Evolutionary conservation across 2,797 vertebrate genomes (phyloP), one percentile per base, ranked within the genome.

Genomic region (Platyrinchus mystaceus): DNA sequence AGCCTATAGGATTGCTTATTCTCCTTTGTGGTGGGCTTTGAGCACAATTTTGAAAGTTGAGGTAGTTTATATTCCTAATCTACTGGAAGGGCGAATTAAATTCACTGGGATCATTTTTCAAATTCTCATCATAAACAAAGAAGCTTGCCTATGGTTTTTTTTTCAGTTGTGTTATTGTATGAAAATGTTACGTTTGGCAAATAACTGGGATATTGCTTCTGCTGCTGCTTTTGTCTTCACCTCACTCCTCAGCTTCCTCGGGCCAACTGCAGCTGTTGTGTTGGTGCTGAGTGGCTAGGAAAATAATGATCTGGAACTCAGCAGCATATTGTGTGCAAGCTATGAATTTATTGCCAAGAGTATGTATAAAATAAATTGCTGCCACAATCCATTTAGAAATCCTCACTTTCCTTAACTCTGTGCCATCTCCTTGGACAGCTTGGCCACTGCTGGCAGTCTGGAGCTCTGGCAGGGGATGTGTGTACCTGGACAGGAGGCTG

Each of bases 241-340:
- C 88, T 95, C 92, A 67, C 75, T 90, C 68, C 53, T 92, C 77
- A 73, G 32, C 74, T 95, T 82, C 74, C 89, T 94, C 0, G 0
- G 56, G 91, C 91, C 93, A 95, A 63, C 85, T 78, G 60, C 94
- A 94, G 93, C 75, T 94, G 95, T 84, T 90, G 44, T 69, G 67
- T 36, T 92, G 93, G 74, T 95, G 94, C 88, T 94, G 90, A 96
- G 81, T 93, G 88, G 52, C 74, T 95, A 39, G 52, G 80, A 95
- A 95, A 96, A 95, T 91, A 94, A 96, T 92, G 84, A 90, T 89
- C 71, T 95, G 86, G 90, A 94, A 77, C 84, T 93, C 78, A 83
- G 71, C 90, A 94, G 90, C 64, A 20, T 64, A 87, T 93, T 94
- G 67, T 95, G 78, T 89, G 74, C 6, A 8, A 97, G 86, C 67